Evolutionary conservation across 2,797 vertebrate species (phyloP), one percentile per base, ranked within the genome.

Genomic region (Triplophysa bombifrons): DNA sequence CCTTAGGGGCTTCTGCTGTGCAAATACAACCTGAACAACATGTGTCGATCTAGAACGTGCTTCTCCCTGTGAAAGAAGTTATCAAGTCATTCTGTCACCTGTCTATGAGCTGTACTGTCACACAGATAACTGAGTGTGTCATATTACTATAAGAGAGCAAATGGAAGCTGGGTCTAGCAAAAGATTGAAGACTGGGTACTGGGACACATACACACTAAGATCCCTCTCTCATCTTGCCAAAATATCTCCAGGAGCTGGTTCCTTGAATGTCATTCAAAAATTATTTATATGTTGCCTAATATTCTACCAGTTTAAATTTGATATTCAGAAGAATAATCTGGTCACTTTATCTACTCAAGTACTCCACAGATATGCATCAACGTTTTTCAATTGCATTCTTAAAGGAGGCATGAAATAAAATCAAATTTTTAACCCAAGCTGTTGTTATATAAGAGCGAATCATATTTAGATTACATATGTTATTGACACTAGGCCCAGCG

Each of bases 11-110:
- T 64, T n/a, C 74, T 71, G 44, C 70, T 48, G 44, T 53, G 61
- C 9, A 53, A 34, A 72, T 34, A 63, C 44, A 66, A 83, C 77
- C 80, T 66, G 67, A 38, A 50, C 76, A 80, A 83, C 83, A 86
- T 74, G 76, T 83, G 79, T 27, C 27, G n/a, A 11, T 10, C 34
- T 55, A 11, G 38, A 7, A 55, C 60, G 27, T 11, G 14, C 11
- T 38, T 27, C 34, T 51, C 46, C 25, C 6, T 30, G 20, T 55
- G 17, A 41, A 50, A n/a, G 51, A 48, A 60, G 44, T 30, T 66
- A 14, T 51, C 65, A 22, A 61, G 46, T 27, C 17, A 44, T 53
- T 4, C 25, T 63, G 63, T 72, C 46, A 60, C 7, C 27, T 20
- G 14, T 61, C 41, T 58, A 50, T 22, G 22, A 48, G 9, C 60